Evolutionary conservation across 2,113 vertebrate species (phyloP), one percentile per base, ranked within the genome.

Genomic region (Orthonyx spaldingii): DNA sequence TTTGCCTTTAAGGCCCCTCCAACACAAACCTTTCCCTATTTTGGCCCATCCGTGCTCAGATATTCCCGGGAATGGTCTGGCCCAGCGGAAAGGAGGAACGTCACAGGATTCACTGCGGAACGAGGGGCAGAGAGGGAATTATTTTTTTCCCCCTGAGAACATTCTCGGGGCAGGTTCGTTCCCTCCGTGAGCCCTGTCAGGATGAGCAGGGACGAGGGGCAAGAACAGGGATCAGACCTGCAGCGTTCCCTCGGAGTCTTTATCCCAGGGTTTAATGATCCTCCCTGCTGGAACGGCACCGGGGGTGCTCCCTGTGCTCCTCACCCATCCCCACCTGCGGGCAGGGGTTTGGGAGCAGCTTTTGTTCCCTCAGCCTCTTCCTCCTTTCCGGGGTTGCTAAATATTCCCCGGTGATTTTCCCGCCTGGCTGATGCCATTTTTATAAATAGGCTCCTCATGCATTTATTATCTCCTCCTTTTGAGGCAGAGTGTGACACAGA

Each of bases 11-110:
- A 16, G 64, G 42, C 13, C 16, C 42, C 32, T 65, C 63, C 63
- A 42, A 2, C 50, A 42, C 59, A 16, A 53, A 64, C 60, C 60
- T 19, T 24, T 15, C 59, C 76, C 53, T 6, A 1, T 26, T 42
- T 53, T 6, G 13, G 26, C 13, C 52, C 42, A 1, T 49, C 26
- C 4, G 0, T 8, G 32, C 39, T 24, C 5, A 1, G 44, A 2
- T 7, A n/a, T 65, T 46, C n/a, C 49, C 1, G 7, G 53, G 27
- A 28, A 37, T 4, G 41, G 10, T 14, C 12, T 28, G 60, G 30
- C 28, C 11, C n/a, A 27, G 20, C 68, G 20, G 42, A 16, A 41
- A 16, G n/a, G 32, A 39, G 22, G 3, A 39, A 49, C 14, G 27
- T 4, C 52, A 3, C 55, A 5, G 55, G 46, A 35, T 44, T 78